These are phyloP conservation scores for Lacerta bilineata DNA, from an alignment of 2,797 vertebrate species.

Conservation along the genomic window DNA sequence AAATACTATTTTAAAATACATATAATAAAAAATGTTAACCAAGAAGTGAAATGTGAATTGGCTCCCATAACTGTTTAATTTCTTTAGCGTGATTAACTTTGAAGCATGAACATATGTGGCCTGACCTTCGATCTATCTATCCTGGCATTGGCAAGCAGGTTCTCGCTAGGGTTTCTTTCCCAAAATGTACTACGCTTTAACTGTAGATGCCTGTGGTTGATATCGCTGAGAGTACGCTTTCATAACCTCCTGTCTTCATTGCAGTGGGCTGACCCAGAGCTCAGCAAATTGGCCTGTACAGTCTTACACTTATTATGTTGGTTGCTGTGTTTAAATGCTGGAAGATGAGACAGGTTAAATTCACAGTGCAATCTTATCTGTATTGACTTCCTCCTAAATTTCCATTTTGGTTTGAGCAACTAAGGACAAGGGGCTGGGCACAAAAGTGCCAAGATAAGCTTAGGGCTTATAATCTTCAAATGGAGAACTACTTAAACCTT, in stretches of 20 bases:
- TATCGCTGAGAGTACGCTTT: neutral
- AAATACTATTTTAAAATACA: neutral
- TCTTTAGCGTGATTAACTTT: neutral
- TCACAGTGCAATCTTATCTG: too few relatives aligned
- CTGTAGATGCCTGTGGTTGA: neutral
- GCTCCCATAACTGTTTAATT: neutral
- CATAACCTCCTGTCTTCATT: neutral
- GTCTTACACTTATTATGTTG: neutral
- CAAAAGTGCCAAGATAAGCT: too few relatives aligned
- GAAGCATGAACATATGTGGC: neutral
- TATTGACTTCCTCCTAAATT: too few relatives aligned
- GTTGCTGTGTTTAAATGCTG: neutral
- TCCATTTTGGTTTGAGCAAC: too few relatives aligned
- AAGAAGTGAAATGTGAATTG: neutral
- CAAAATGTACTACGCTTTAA: neutral
- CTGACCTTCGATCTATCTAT: neutral
- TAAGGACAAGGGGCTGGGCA: too few relatives aligned
- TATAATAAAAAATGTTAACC: neutral
- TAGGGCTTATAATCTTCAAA: too few relatives aligned
- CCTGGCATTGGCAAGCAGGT: neutral
- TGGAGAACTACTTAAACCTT: too few relatives aligned
- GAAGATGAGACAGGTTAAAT: neutral
- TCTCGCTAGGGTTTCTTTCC: neutral
- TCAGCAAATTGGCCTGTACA: neutral
- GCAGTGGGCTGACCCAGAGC: neutral